A percentile compares a stretch with the other conserved stretches of the same genome.
These are phyloP conservation scores for Mycteria americana DNA, from an alignment of 2,797 vertebrate genomes.

Conservation along the genomic window DNA sequence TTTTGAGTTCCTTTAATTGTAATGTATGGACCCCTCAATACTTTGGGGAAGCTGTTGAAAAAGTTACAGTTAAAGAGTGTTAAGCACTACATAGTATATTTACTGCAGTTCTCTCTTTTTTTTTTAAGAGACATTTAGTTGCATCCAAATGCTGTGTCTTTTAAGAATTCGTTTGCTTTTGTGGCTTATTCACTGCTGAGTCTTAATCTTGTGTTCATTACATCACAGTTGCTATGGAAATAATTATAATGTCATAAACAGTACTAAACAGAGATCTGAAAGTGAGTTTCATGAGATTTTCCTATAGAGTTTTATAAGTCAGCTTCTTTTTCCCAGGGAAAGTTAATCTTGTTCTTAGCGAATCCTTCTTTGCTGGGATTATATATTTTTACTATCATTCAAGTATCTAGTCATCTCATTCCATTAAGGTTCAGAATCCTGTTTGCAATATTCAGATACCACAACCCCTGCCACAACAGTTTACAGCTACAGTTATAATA, in stretches of 20 bases:
- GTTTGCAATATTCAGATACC: not conserved
- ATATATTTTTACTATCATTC: not conserved
- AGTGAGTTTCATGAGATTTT: not conserved
- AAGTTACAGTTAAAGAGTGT: not conserved
- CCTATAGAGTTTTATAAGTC: not conserved
- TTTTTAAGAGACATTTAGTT: slow-evolving; percentile 2
- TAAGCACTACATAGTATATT: not conserved
- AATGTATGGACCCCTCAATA: not conserved
- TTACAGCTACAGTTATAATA: not conserved
- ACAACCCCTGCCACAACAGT: not conserved
- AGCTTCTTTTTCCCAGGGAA: not conserved
- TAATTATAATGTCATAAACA: slow-evolving; percentile 9
- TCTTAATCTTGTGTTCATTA: not conserved
- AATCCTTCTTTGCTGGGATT: not conserved
- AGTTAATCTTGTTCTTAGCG: not conserved
- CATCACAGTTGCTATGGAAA: slow-evolving; percentile 20
- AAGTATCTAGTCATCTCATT: not conserved
- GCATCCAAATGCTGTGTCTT: not conserved
- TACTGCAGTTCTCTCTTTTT: not conserved
- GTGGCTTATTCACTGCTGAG: not conserved
- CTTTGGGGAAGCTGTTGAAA: slow-evolving; percentile 4
- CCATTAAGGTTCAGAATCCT: not conserved
- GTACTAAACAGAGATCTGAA: not conserved
- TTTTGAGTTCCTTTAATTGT: not conserved
- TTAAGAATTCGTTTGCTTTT: not conserved